A percentile compares a stretch with the other conserved stretches of the same genome.
Conservation (phyloP, 2,797 vertebrate genomes). For the Numenius phaeopus region DNA sequence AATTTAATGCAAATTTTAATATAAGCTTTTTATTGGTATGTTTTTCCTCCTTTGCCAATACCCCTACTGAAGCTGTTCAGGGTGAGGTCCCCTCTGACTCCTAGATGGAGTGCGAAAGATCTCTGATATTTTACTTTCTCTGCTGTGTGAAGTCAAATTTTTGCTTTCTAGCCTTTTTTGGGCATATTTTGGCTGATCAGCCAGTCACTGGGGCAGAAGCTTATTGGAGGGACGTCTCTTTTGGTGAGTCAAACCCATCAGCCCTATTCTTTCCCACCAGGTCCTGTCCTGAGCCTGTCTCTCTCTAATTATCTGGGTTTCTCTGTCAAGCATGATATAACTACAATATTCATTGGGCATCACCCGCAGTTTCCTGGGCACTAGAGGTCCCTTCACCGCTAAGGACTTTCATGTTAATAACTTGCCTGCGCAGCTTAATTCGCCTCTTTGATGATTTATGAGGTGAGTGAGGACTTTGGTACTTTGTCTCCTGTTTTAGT, state of each 20-base stretch:
- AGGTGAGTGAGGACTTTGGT: not conserved
- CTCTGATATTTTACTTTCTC: not conserved
- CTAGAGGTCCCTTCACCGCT: not conserved
- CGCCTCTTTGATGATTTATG: not conserved
- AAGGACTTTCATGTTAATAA: not conserved
- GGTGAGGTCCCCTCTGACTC: not conserved
- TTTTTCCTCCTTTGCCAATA: not conserved
- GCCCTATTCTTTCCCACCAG: too few relatives aligned
- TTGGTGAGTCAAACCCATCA: too few relatives aligned
- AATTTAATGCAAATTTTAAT: too few relatives aligned
- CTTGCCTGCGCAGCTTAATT: not conserved
- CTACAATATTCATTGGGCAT: not conserved
- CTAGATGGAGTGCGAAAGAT: not conserved
- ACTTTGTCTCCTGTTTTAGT: not conserved
- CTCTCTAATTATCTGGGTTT: too few relatives aligned
- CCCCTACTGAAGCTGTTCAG: not conserved
- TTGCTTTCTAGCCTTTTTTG: not conserved
- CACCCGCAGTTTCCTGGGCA: not conserved
- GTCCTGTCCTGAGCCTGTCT: too few relatives aligned
- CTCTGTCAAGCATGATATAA: too few relatives aligned
- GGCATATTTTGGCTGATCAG: too few relatives aligned
- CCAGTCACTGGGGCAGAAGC: too few relatives aligned
- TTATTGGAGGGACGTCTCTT: too few relatives aligned
- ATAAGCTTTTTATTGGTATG: too few relatives aligned
- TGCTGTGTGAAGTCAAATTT: not conserved